Base-by-base conservation (phyloP, 1,140 invertebrate genomes). In the Chironomus tepperi region DNA sequence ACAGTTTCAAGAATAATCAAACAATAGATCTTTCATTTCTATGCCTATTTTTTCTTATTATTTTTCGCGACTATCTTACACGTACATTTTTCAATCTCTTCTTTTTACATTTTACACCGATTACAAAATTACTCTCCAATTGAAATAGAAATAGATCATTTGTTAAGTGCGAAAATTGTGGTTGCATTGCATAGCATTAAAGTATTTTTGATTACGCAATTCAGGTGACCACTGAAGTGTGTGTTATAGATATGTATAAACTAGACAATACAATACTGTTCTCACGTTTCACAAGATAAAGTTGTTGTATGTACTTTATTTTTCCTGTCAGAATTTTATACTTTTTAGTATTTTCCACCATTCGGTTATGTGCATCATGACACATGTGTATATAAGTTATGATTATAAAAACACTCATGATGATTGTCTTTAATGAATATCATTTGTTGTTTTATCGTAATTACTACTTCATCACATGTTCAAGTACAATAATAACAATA, bases 381-480 rank as follows among this genome's bases (percentile, higher is more conserved):
- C 47, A n/a, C n/a, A 57, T n/a, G 47, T 34, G 24, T 34, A 5
- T 34, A 34, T 34, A 34, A 1, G 24, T 34, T 34, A 34, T 5
- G 24, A 34, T 5, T 1, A 34, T 34, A 34, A 34, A 34, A 34
- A 34, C 24, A 34, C 24, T 34, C 24, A 34, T 34, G 24, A 34
- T 34, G 24, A 34, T 34, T 34, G 24, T 34, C 24, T n/a, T 57
- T 57, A 57, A 57, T 57, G 47, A 12, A 57, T 57, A 57, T 57
- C n/a, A n/a, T 57, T 57, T 57, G 47, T 57, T 57, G 47, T 57
- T 34, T 34, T 57, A 57, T 57, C 47, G 47, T 57, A 57, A 57
- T 57, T 57, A 57, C 47, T 57, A n/a, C n/a, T n/a, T 57, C 47
- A 57, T 57, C 47, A 57, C 12, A 12, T 57, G 47, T n/a, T 57